Evolutionary conservation across 1,140 invertebrate genomes (phyloP), one percentile per base, ranked within the genome.

Genomic region (Brevipalpus yothersi): DNA sequence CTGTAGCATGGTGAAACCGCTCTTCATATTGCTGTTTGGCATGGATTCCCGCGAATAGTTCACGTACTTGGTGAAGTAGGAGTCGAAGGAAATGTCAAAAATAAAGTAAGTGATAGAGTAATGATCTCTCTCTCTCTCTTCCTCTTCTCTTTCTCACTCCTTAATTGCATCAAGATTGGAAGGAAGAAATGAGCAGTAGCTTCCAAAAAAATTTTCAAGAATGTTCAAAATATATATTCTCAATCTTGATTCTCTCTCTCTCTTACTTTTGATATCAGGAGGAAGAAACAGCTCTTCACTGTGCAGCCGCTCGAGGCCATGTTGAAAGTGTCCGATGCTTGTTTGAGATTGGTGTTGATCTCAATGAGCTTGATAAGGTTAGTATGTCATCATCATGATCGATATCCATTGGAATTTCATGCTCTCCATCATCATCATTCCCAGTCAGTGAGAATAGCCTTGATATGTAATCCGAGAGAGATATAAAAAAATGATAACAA

Each of bases 311-410:
- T 11, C 65, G 76, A 58, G 78, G 78, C 7, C 76, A 80, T 66
- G 56, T 75, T 12, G 77, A 80, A 51, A 76, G 75, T 68, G 76
- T 79, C 4, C 72, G 73, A 63, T 70, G 72, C 56, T 69, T 83
- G 42, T 68, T 82, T 17, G 77, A 80, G 60, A 72, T 72, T 67
- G 78, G 78, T n/a, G 75, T 76, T 13, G 72, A 76, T 59, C 63
- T 81, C 4, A 77, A 82, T 69, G 56, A 71, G 17, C 64, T 69
- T 23, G 76, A 79, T 63, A 74, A 75, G 67, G 75, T 73, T 64
- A 63, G 64, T 55, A 51, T 39, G n/a, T 40, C 7, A 12, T 21
- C 11, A 19, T 19, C 53, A 5, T 4, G 13, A 53, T 21, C 21
- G 31, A 31, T 31, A 3, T 31, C 31, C 31, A 31, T 31, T 31